These are phyloP conservation scores for Watsonalla cultraria DNA, from an alignment of 2,888 invertebrate species.

Conservation along the genomic window DNA sequence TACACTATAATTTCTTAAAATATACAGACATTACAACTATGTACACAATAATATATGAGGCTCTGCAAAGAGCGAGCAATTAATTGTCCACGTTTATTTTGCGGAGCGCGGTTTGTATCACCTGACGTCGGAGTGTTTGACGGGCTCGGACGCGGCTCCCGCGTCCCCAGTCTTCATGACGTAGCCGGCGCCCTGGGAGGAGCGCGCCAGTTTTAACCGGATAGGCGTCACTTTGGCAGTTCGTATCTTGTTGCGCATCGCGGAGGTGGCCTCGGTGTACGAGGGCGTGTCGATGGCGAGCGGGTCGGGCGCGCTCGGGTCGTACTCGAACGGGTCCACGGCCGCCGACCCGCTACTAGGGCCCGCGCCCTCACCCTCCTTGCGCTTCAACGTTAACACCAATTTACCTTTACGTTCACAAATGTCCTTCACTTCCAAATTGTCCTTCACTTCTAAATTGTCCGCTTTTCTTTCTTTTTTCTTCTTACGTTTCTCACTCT, in stretches of 20 bases:
- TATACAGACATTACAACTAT: constrained; percentile 49
- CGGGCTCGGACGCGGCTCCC: constrained; percentile 15
- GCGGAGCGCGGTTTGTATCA: constrained; percentile 80
- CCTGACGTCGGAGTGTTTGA: constrained; percentile 93
- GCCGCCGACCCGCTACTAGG: constrained; percentile 33
- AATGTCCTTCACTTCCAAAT: constrained; percentile 65
- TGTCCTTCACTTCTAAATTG: constrained; percentile 70
- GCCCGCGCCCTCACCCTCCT: constrained; percentile 48
- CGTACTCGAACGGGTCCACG: constrained; percentile 66
- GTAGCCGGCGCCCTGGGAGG: constrained; percentile 86
- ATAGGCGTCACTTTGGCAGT: constrained; percentile 87
- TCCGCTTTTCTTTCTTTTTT: constrained; percentile 77
- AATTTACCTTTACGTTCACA: constrained; percentile 84
- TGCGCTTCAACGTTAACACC: constrained; percentile 85
- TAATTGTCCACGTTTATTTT: constrained; percentile 18
- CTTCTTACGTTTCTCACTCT: constrained; percentile 68
- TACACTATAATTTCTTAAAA: constrained; percentile 46
- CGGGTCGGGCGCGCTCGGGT: constrained; percentile 66
- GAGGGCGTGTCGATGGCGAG: constrained; percentile 66
- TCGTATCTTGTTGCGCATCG: constrained; percentile 76
- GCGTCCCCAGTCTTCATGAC: constrained; percentile 73
- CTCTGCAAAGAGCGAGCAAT: constrained; percentile 16
- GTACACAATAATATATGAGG: constrained; percentile 39
- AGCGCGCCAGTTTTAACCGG: constrained; percentile 89
- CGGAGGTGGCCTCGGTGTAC: constrained; percentile 55